Percentiles rank a stretch among this genome's conserved stretches.
Conservation (phyloP, 2,888 invertebrate species). For the Anthrax anthrax region DNA sequence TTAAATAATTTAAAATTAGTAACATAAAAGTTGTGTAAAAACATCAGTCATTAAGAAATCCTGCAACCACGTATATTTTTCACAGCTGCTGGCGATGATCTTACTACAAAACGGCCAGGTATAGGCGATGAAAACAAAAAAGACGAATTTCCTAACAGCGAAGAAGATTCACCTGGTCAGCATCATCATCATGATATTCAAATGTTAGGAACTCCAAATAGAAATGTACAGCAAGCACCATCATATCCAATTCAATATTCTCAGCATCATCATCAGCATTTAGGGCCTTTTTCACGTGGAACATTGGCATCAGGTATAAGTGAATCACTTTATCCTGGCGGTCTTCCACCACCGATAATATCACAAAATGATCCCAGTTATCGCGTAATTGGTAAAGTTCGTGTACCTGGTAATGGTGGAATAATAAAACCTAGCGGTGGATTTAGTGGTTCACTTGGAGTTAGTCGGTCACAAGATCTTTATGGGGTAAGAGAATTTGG, state of each 20-base stretch:
- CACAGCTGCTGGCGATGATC: constrained; percentile 16
- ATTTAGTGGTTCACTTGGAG: constrained; percentile 2
- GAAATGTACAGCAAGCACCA: too few relatives aligned
- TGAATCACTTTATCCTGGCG: constrained; percentile 20
- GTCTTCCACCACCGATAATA: constrained; percentile 5
- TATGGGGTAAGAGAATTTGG: constrained; percentile 25
- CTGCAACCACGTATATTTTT: too few relatives aligned
- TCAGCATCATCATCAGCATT: not conserved
- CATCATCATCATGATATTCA: not conserved
- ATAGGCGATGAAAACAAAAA: constrained; percentile 10
- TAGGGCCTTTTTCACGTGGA: constrained; percentile 11
- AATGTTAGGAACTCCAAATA: constrained; percentile 12
- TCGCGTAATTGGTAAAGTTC: constrained; percentile 9
- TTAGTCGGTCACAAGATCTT: constrained; percentile 23
- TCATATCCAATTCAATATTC: not conserved
- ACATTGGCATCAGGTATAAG: constrained; percentile 17
- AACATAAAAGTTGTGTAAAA: too few relatives aligned
- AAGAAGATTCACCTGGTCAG: too few relatives aligned
- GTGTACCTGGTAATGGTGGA: constrained; percentile 5
- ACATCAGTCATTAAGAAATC: too few relatives aligned
- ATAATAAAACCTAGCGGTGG: not conserved
- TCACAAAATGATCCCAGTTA: constrained; percentile 9
- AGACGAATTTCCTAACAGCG: too few relatives aligned
- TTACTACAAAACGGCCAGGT: constrained; percentile 15
- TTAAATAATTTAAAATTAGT: too few relatives aligned